phyloP scores from a whole-genome alignment of 2,888 invertebrate genomes.

The Nudaria mundana region DNA sequence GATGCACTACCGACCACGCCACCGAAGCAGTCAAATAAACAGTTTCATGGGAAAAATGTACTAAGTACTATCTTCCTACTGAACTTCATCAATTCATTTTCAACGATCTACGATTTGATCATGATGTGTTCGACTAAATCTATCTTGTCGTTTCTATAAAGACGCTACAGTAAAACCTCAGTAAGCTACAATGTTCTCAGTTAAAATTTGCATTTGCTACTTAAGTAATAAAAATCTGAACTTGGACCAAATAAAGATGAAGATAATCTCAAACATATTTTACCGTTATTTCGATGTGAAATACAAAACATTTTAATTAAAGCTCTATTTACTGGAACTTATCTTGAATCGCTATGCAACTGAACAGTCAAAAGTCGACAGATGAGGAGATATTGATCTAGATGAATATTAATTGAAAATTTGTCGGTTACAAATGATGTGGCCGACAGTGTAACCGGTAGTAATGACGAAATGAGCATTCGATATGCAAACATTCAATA shows the following conservation, averaged over 20 bases:
- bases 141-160: too few relatives aligned
- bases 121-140: too few relatives aligned
- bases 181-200: too few relatives aligned
- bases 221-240: too few relatives aligned
- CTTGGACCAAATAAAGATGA: constrained; percentile 15
- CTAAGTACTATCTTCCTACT: too few relatives aligned
- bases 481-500: constrained; percentile 11
- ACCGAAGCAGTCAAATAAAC: too few relatives aligned
- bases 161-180: too few relatives aligned
- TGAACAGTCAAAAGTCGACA: constrained; percentile 37
- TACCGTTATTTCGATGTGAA: constrained; percentile 20
- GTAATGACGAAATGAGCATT: constrained; percentile 19
- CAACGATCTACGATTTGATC: too few relatives aligned
- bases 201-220: too few relatives aligned
- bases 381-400: constrained; percentile 34
- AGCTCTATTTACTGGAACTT: constrained; percentile 30
- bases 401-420: constrained; percentile 41
- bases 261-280: constrained; percentile 25
- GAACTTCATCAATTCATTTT: too few relatives aligned
- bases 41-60: too few relatives aligned
- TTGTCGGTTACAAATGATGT: constrained; percentile 32
- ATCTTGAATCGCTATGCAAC: constrained; percentile 26
- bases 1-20: too few relatives aligned
- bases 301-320: constrained; percentile 34
- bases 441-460: constrained; percentile 28